phyloP scores from a whole-genome alignment of 2,797 vertebrate species.

The Xenentodon cancila region DNA sequence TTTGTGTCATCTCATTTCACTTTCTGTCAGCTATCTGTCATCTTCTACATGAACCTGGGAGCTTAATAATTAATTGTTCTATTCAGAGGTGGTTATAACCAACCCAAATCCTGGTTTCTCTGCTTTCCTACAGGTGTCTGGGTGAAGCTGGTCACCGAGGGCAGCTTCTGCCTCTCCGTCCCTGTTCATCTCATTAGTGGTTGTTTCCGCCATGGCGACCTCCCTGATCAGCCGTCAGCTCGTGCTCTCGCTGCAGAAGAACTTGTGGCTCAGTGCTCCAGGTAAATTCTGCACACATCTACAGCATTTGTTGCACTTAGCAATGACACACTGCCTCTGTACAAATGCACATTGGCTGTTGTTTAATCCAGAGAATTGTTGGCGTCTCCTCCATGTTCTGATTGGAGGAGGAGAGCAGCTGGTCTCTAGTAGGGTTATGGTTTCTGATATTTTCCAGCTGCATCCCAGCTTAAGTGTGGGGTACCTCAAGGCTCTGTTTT shows the following conservation, averaged over 20 bases:
- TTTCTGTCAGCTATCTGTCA: neutral
- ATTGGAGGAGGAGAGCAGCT: no score
- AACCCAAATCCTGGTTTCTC: neutral
- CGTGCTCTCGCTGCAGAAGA: constrained; percentile 79
- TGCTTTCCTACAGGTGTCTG: constrained; percentile 37
- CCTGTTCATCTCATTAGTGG: neutral
- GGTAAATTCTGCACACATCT: constrained; percentile 37
- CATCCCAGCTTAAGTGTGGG: no score
- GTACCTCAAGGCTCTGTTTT: no score
- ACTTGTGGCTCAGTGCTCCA: constrained; percentile 71
- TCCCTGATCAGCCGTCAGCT: constrained; percentile 85
- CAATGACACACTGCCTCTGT: no score
- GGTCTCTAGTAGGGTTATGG: no score
- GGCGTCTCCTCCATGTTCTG: no score
- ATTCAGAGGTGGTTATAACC: neutral
- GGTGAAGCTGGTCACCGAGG: constrained; percentile 23
- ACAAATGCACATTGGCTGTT: no score
- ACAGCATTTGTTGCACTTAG: no score
- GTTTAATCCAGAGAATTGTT: no score
- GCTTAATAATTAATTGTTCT: neutral
- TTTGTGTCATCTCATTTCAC: neutral
- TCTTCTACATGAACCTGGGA: no score
- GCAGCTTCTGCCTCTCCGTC: constrained; percentile 24
- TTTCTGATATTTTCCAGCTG: no score
- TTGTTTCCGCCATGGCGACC: constrained; percentile 81